Conservation (phyloP, 2,113 vertebrate species). For the Larimichthys crocea region DNA sequence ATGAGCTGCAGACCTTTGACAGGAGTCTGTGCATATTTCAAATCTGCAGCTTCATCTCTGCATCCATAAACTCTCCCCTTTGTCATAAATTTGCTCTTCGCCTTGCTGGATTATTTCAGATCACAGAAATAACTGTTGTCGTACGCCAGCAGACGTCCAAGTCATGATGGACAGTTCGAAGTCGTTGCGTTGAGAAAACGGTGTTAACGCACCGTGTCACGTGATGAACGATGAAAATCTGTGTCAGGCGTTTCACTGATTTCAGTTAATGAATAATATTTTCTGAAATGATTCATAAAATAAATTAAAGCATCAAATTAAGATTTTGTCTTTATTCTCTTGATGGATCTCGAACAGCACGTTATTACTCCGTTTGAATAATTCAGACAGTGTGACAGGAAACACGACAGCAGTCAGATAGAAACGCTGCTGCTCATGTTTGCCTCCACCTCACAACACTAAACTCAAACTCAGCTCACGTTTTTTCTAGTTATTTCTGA, state of each 20-base stretch:
- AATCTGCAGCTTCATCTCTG: neutral
- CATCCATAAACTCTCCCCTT: neutral
- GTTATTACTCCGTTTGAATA: too few species aligned
- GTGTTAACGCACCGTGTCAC: neutral
- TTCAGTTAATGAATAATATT: conserved; percentile 13
- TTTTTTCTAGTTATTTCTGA: too few species aligned
- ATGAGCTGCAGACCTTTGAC: conserved; percentile 5
- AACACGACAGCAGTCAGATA: too few species aligned
- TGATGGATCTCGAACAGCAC: neutral
- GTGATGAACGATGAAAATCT: conserved; percentile 1
- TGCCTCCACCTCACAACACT: too few species aligned
- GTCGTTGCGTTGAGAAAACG: neutral
- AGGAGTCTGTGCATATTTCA: neutral
- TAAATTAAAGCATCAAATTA: neutral
- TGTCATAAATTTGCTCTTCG: neutral
- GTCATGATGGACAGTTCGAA: too few species aligned
- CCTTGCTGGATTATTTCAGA: neutral
- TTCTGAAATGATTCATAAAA: neutral
- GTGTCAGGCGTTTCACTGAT: neutral
- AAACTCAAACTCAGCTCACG: too few species aligned
- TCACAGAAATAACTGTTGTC: too few species aligned
- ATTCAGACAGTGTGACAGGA: too few species aligned
- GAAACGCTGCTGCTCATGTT: too few species aligned
- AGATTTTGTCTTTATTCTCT: neutral
- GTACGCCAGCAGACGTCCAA: too few species aligned